These are phyloP conservation scores for Scopus umbretta DNA, from an alignment of 2,113 vertebrate genomes.

Conservation along the genomic window DNA sequence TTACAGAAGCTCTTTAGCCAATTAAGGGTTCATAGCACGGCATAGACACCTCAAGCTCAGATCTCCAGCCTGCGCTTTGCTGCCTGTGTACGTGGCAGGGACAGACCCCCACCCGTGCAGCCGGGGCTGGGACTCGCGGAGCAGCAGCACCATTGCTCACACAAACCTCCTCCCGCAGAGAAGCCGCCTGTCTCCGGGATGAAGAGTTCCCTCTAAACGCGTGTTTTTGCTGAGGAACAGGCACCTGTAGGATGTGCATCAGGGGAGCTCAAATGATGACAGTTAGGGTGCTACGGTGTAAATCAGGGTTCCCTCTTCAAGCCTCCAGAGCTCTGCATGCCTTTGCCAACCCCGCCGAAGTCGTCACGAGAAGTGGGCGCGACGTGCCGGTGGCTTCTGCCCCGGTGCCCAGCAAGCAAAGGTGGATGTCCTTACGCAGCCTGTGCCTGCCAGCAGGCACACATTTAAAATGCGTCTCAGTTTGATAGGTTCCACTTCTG, in stretches of 20 bases:
- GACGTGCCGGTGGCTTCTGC: background rate
- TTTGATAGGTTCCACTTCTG: background rate
- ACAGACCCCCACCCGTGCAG: background rate
- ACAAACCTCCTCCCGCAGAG: too few species aligned
- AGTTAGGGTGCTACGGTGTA: too few species aligned
- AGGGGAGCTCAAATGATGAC: background rate
- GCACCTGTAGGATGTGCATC: background rate
- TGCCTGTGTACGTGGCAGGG: background rate
- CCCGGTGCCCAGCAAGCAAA: background rate
- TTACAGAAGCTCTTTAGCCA: background rate
- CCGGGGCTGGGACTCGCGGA: background rate
- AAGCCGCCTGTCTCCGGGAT: rapidly evolving
- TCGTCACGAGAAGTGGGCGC: rapidly evolving
- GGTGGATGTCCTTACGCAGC: background rate
- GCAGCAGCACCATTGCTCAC: background rate
- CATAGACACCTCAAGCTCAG: background rate
- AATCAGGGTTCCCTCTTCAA: background rate
- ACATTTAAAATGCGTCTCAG: background rate
- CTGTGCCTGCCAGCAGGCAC: background rate
- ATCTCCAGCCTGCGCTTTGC: background rate
- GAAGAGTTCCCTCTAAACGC: background rate
- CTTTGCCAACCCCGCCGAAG: background rate
- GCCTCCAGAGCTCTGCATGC: rapidly evolving
- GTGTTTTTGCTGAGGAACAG: background rate
- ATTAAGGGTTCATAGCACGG: background rate